A percentile compares a stretch with the other conserved stretches of the same genome.
phyloP scores from a whole-genome alignment of 2,797 vertebrate genomes.

The Lacerta bilineata region DNA sequence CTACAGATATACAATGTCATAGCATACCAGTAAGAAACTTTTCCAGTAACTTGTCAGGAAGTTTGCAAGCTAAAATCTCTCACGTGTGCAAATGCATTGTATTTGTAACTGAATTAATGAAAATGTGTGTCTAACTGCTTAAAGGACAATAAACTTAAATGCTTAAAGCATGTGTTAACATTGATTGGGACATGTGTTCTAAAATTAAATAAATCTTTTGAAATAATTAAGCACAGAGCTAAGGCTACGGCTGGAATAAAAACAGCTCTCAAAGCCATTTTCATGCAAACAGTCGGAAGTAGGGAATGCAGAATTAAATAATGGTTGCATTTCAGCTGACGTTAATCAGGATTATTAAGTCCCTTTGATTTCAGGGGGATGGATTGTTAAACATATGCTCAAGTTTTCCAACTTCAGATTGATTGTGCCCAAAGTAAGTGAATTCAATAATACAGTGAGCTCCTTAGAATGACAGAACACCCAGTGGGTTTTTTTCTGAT shows the following conservation, averaged over 20 bases:
- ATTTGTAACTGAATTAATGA: conserved; percentile 4
- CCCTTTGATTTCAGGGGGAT: background rate
- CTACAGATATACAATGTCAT: background rate
- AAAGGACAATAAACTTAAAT: conserved; percentile 58
- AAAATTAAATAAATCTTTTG: conserved; percentile 7
- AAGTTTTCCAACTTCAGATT: background rate
- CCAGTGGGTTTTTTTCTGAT: background rate
- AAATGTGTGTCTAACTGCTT: conserved; percentile 20
- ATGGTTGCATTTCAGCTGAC: background rate
- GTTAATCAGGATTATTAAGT: background rate
- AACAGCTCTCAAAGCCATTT: background rate
- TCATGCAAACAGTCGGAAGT: background rate
- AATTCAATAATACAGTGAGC: background rate
- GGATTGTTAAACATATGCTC: background rate
- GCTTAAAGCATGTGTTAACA: background rate
- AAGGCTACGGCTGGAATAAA: background rate
- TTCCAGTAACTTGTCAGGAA: conserved; percentile 9
- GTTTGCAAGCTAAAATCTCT: conserved; percentile 20
- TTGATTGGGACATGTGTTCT: conserved; percentile 19
- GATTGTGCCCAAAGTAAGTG: background rate
- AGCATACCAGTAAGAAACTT: conserved; percentile 42
- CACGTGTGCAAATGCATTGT: background rate
- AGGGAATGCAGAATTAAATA: background rate
- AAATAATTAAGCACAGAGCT: background rate
- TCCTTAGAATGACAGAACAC: background rate